Evolutionary conservation across 2,113 vertebrate genomes (phyloP), one percentile per base, ranked within the genome.

Genomic region (Rafetus swinhoei): DNA sequence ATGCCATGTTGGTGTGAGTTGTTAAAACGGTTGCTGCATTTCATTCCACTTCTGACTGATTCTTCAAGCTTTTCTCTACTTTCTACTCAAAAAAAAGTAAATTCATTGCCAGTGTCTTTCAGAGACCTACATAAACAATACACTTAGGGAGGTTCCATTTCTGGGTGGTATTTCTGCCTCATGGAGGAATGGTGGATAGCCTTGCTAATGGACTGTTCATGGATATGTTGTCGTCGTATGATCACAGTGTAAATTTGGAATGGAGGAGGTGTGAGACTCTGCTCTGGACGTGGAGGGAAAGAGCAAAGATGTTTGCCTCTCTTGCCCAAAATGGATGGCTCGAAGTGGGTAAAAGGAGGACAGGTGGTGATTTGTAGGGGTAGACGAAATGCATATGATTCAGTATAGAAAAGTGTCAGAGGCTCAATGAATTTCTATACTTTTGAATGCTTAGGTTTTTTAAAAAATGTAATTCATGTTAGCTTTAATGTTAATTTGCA

Each of bases 231-330:
- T 15, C 27, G 27, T 62, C 60, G 32, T 62, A 32, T 9, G 19
- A 18, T 54, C 54, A 60, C 55, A 72, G 0, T 4, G 9, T 15
- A 57, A 87, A 65, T 7, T 16, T 24, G 84, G n/a, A 79, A 56
- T 22, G 65, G 81, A 72, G 54, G 88, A 2, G 3, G 9, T 90
- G 11, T 32, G 60, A 29, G 60, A 6, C 60, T 32, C 29, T 65
- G 55, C 10, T n/a, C n/a, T 35, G 18, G 2, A 13, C 1, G 7
- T 3, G 13, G 0, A 45, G 25, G 22, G 4, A 65, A 14, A 79
- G 24, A 52, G 10, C 1, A 39, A 81, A 93, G 90, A 25, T 1
- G 4, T 12, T n/a, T 5, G 7, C 18, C 10, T 65, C 81, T n/a
- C 45, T 18, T 60, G 29, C n/a, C 12, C 12, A 9, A 72, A 32